phyloP scores from a whole-genome alignment of 2,888 invertebrate species.

The Drosophila bunnanda region DNA sequence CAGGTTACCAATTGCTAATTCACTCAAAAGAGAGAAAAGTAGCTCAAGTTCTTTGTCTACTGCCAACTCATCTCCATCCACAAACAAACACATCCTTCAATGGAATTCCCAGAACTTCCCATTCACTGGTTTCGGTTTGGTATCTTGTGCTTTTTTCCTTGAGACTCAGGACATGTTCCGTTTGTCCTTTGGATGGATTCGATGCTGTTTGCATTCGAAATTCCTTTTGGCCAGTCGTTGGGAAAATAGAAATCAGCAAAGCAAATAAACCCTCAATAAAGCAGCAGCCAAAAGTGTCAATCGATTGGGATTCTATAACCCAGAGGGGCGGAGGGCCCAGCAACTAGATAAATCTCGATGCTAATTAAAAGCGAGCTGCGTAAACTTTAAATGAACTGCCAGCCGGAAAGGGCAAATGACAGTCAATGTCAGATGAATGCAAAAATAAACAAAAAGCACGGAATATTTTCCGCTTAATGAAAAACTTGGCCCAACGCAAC shows the following conservation, averaged over 20 bases:
- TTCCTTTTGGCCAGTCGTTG: constrained; percentile 68
- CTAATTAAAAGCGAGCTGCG: constrained; percentile 70
- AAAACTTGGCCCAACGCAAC: constrained; percentile 61
- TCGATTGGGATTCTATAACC: constrained; percentile 52
- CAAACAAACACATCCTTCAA: neutral
- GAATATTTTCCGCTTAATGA: constrained; percentile 57
- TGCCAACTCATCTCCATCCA: constrained; percentile 28
- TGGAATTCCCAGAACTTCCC: constrained; percentile 26
- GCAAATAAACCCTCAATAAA: constrained; percentile 79
- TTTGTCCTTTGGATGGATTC: constrained; percentile 30
- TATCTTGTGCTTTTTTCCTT: constrained; percentile 2
- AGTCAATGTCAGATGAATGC: constrained; percentile 45
- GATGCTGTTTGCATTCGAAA: constrained; percentile 75
- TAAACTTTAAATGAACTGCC: constrained; percentile 77
- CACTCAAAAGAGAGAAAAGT: constrained; percentile 27
- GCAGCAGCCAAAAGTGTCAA: constrained; percentile 70
- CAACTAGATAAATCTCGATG: constrained; percentile 27
- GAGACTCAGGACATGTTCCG: constrained; percentile 20
- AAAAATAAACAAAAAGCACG: constrained; percentile 39
- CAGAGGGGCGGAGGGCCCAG: neutral
- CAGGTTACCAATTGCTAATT: constrained; percentile 57
- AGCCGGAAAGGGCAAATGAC: constrained; percentile 55
- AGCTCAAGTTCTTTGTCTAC: constrained; percentile 14
- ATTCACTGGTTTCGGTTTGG: constrained; percentile 6
- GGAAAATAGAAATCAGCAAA: constrained; percentile 78